Percentiles rank a stretch among this genome's conserved stretches.
phyloP scores from a whole-genome alignment of 1,140 invertebrate species.

The Tribolium madens region DNA sequence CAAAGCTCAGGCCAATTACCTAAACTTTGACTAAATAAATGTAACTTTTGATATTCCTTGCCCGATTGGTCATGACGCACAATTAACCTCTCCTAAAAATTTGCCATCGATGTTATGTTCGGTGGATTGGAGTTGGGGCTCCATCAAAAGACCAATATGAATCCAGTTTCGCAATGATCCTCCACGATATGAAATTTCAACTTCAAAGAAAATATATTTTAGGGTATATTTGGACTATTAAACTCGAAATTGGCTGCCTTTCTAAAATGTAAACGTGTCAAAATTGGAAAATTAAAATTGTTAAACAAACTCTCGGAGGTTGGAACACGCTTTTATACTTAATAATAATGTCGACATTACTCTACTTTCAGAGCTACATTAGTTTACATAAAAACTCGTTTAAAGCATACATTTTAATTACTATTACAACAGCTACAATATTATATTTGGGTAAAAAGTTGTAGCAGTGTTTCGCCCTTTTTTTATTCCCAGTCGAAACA shows the following conservation, averaged over 20 bases:
- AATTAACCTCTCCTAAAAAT: constrained; percentile 25
- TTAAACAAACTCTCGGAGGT: neutral
- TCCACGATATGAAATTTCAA: constrained; percentile 40
- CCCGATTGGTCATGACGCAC: constrained; percentile 29
- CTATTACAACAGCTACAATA: neutral
- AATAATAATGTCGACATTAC: neutral
- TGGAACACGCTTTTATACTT: neutral
- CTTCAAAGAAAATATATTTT: constrained; percentile 42
- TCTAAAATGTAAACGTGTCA: neutral
- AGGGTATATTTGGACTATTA: constrained; percentile 39
- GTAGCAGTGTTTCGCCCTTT: neutral
- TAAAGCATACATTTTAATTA: neutral
- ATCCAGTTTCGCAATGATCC: constrained; percentile 42
- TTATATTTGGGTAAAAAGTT: neutral
- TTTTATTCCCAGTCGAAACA: neutral
- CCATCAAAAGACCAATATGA: constrained; percentile 43
- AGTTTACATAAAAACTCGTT: neutral
- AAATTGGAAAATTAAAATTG: neutral
- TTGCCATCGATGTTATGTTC: neutral
- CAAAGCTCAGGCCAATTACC: neutral
- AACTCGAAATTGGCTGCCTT: constrained; percentile 35
- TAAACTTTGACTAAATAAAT: constrained; percentile 15
- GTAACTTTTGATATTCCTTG: too few species aligned
- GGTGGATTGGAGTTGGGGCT: constrained; percentile 17
- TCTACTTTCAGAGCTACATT: neutral